Conservation (phyloP, 2,113 vertebrate species). For the Siniperca chuatsi region DNA sequence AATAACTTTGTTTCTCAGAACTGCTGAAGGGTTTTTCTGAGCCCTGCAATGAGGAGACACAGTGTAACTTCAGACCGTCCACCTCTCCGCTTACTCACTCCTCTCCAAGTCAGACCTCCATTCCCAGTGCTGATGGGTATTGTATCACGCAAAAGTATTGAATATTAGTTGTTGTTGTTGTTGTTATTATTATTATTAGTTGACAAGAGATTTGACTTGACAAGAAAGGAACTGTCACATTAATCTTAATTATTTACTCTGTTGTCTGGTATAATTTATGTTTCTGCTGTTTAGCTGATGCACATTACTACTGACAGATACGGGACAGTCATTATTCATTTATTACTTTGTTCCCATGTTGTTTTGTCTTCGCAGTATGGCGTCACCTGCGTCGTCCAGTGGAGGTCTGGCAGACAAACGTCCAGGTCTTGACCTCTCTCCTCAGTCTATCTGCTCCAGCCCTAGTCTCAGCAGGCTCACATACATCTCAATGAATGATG, state of each 20-base stretch:
- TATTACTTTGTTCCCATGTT: neutral
- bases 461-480: constrained; percentile 90
- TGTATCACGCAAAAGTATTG: neutral
- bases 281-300: neutral
- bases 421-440: constrained; percentile 71
- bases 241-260: neutral
- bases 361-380: constrained; percentile 55
- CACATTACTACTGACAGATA: neutral
- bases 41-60: constrained; percentile 81
- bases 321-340: neutral
- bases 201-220: neutral
- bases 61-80: constrained; percentile 91
- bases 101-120: constrained; percentile 91
- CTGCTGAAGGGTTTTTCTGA: constrained; percentile 61
- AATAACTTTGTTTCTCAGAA: constrained; percentile 42
- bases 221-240: neutral
- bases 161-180: neutral
- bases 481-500: constrained; percentile 89
- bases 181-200: no score
- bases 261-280: neutral
- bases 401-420: constrained; percentile 58
- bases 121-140: constrained; percentile 79
- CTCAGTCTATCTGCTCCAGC: constrained; percentile 82
- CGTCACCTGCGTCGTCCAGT: constrained; percentile 59
- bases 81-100: constrained; percentile 95